These are phyloP conservation scores for Taenaris catops DNA, from an alignment of 2,888 invertebrate genomes.

Conservation along the genomic window DNA sequence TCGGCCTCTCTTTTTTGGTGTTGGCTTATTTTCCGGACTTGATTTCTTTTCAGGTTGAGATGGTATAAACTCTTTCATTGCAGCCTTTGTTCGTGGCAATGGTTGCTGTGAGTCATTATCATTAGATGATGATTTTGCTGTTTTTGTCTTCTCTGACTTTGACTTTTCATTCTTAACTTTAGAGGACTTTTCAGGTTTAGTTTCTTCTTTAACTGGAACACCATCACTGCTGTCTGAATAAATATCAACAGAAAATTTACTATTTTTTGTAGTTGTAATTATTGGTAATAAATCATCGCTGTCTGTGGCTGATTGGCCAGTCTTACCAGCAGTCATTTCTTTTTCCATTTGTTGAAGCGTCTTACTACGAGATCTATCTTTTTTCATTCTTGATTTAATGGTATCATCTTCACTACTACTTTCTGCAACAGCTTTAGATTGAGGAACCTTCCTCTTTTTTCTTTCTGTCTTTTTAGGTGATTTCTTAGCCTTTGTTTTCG, in stretches of 20 bases:
- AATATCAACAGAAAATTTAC: constrained; percentile 84
- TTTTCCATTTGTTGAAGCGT: constrained; percentile 86
- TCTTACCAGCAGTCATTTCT: constrained; percentile 81
- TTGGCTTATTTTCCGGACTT: constrained; percentile 45
- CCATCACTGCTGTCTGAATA: constrained; percentile 89
- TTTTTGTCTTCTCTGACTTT: constrained; percentile 78
- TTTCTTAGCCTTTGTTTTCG: constrained; percentile 59
- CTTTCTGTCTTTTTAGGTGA: constrained; percentile 65
- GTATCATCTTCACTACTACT: constrained; percentile 83
- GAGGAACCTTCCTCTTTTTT: constrained; percentile 71
- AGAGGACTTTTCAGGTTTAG: constrained; percentile 75
- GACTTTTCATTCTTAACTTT: constrained; percentile 55
- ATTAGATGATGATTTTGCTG: constrained; percentile 80
- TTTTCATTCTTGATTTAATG: constrained; percentile 53
- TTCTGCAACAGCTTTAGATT: constrained; percentile 71
- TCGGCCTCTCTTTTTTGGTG: constrained; percentile 61
- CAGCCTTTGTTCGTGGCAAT: constrained; percentile 88
- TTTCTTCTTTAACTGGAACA: constrained; percentile 46
- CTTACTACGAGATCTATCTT: constrained; percentile 77
- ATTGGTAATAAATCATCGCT: constrained; percentile 89
- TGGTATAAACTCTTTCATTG: constrained; percentile 90
- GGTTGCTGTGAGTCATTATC: constrained; percentile 85
- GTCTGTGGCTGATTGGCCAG: constrained; percentile 83
- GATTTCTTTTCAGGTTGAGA: constrained; percentile 57
- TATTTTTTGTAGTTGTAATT: constrained; percentile 73